Evolutionary conservation across 2,888 invertebrate genomes (phyloP).

Genomic region (Alviniconcha strummeri): DNA sequence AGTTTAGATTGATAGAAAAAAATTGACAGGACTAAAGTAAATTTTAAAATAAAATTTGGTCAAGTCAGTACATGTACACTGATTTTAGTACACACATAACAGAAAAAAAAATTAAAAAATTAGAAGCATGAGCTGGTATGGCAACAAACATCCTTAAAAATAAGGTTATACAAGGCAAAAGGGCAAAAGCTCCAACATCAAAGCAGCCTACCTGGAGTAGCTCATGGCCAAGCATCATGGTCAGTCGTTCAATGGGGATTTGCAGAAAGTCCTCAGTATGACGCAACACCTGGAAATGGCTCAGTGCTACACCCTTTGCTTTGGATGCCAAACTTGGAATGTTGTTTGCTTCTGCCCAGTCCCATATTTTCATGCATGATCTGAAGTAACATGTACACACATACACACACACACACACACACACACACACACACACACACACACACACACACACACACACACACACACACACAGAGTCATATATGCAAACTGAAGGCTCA

Average conservation of each 20-base stretch:
- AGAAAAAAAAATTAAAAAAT: too few relatives aligned
- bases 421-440: neutral
- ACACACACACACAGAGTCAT: neutral
- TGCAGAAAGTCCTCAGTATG: conserved; percentile 28
- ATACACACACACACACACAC: conserved; percentile 9
- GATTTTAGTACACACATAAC: too few relatives aligned
- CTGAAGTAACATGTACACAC: neutral
- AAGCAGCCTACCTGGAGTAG: neutral
- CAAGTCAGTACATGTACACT: too few relatives aligned
- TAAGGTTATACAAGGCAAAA: too few relatives aligned
- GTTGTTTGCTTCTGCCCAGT: conserved; percentile 29
- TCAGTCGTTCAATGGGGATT: neutral
- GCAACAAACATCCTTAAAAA: too few relatives aligned
- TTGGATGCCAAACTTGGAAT: conserved; percentile 11
- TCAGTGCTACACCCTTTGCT: conserved; percentile 23
- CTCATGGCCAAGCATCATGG: conserved; percentile 24
- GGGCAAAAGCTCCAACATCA: too few relatives aligned
- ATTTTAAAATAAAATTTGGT: too few relatives aligned
- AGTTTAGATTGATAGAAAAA: too few relatives aligned
- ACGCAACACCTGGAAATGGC: conserved; percentile 19
- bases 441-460: neutral
- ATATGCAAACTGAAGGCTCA: neutral
- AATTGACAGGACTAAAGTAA: too few relatives aligned
- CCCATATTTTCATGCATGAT: conserved; percentile 22
- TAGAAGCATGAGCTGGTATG: too few relatives aligned